Base-by-base conservation (phyloP, 2,888 invertebrate species). In the Caenorhabditis parvicauda region DNA sequence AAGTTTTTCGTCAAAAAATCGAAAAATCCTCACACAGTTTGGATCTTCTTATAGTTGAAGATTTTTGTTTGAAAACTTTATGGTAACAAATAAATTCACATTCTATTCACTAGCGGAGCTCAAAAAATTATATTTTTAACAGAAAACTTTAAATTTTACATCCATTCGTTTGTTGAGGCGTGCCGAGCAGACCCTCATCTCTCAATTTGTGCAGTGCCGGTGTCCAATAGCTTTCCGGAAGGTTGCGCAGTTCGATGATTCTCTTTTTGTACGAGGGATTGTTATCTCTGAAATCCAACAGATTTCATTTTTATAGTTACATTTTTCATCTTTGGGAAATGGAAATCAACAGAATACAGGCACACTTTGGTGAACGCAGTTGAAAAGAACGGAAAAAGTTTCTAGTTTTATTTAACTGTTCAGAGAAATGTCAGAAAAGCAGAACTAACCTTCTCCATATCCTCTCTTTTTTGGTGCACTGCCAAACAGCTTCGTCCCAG, bases 401-500 rank as follows among this genome's bases (percentile, higher is more conserved):
- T n/a, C n/a, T n/a, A n/a, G n/a, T n/a, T n/a, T n/a, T n/a, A n/a
- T n/a, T n/a, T n/a, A n/a, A n/a, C n/a, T n/a, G n/a, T n/a, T n/a
- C n/a, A n/a, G n/a, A n/a, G n/a, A n/a, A n/a, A n/a, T n/a, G n/a
- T n/a, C n/a, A n/a, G n/a, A n/a, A n/a, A n/a, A n/a, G n/a, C n/a
- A n/a, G n/a, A 21, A 43, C 19, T 19, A 44, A 59, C 74, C 76
- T 69, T 49, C 77, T 59, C 71, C 74, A 74, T 29, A 78, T 74
- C 14, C 78, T 61, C 42, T 78, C 78, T 49, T 75, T 70, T 43
- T 78, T 75, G 41, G 76, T 74, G 55, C 78, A 78, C 50, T 78
- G 76, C 74, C 74, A 75, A 6, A 78, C 75, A 14, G 78, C 78
- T 43, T 74, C 76, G 49, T 78, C 74, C 78, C 77, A 78, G 47